Evolutionary conservation across 2,797 vertebrate genomes (phyloP), one percentile per base, ranked within the genome.

Genomic region (Sebastes goodei): DNA sequence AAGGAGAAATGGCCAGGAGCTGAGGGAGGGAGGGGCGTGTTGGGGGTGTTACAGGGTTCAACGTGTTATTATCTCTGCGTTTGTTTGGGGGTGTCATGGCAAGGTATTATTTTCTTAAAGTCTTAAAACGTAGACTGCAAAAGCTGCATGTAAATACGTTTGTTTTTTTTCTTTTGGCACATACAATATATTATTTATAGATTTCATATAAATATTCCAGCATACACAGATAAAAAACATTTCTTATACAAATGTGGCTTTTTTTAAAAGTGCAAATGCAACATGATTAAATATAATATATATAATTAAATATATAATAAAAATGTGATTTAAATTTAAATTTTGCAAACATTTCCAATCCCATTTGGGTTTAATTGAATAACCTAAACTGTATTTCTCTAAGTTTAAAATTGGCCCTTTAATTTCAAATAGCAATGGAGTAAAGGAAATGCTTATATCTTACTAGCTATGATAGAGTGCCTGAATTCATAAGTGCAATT

Each of bases 1-100:
- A 88, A 93, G 80, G 82, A 89, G 87, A 92, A 88, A 89, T 80
- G 80, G 23, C 29, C 55, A 55, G 42, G 4, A 76, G 60, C 33
- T 33, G 20, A 23, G 32, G 29, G 20, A 59, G 63, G 68, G 66
- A 42, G 38, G 83, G 32, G 52, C 20, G 8, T 74, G 79, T 10
- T 14, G 70, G 73, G 85, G 76, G 68, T 29, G 56, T 71, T 46
- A 10, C 61, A 72, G 70, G 68, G 78, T 88, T 88, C 85, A 88
- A 63, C 66, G 6, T 79, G 70, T 83, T 71, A 61, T 86, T 88
- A 80, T 80, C 61, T 23, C 64, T 46, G 56, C 46, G 23, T 83
- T 84, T 85, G 78, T 84, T 88, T 74, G 35, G 61, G 71, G 57
- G 12, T 74, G 69, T 78, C 12, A 61, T 6, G 52, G 71, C 7